phyloP scores from a whole-genome alignment of 1,140 invertebrate species.

The Thaumatotibia leucotreta region DNA sequence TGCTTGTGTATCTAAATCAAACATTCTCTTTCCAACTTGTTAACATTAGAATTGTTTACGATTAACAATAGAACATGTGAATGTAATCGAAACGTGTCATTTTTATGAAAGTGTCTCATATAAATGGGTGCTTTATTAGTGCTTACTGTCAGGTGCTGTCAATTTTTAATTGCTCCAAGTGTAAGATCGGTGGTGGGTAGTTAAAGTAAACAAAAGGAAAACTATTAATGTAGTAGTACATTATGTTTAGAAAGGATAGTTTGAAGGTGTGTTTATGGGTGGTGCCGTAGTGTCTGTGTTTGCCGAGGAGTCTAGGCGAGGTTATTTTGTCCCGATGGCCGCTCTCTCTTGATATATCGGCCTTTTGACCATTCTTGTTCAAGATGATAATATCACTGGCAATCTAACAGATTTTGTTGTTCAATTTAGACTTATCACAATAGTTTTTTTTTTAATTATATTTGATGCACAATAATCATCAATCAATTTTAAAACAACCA shows the following conservation, averaged over 20 bases:
- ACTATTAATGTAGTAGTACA: conserved; percentile 41
- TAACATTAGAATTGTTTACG: background rate
- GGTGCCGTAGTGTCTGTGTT: background rate
- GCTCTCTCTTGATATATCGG: too few relatives aligned
- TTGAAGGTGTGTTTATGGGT: background rate
- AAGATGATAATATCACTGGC: too few relatives aligned
- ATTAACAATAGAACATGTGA: background rate
- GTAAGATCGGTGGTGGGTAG: background rate
- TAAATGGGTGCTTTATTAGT: background rate
- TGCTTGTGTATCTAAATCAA: background rate
- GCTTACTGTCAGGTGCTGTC: too few relatives aligned
- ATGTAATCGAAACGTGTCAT: background rate
- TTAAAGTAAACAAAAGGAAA: conserved; percentile 26
- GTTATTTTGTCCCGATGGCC: too few relatives aligned
- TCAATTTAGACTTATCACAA: too few relatives aligned
- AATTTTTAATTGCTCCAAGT: background rate
- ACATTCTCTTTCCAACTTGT: background rate
- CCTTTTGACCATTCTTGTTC: too few relatives aligned
- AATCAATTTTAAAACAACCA: too few relatives aligned
- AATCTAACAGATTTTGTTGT: too few relatives aligned
- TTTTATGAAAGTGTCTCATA: background rate
- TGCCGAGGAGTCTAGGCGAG: too few relatives aligned
- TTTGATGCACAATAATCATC: too few relatives aligned
- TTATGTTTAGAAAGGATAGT: conserved; percentile 3
- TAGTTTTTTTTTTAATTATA: too few relatives aligned